Percentiles rank a stretch among this genome's conserved stretches.
These are phyloP conservation scores for Rotaria socialis DNA, from an alignment of 2,888 invertebrate genomes.

Conservation along the genomic window DNA sequence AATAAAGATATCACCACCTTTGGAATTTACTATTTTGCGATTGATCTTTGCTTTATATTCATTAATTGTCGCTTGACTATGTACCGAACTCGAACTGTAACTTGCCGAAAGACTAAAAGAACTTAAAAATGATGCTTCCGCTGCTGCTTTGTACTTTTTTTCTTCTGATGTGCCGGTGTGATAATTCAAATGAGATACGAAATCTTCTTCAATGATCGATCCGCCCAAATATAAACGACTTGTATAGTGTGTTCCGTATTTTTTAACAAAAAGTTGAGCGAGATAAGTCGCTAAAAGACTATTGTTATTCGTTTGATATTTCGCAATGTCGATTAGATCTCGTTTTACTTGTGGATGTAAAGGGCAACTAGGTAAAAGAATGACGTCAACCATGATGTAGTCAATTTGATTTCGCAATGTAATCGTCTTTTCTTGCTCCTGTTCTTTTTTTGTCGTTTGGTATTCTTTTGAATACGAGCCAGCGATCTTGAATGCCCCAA, in stretches of 20 bases:
- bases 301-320: not conserved
- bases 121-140: not conserved
- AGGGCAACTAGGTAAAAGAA: not conserved
- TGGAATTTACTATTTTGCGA: not conserved
- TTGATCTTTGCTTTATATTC: not conserved
- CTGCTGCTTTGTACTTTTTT: not conserved
- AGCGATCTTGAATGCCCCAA: not conserved
- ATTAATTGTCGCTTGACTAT: not conserved
- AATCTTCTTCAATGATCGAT: conserved; percentile 15
- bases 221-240: conserved; percentile 7
- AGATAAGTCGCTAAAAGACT: not conserved
- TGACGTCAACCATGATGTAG: not conserved
- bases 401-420: not conserved
- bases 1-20: not conserved
- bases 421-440: not conserved
- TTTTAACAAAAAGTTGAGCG: not conserved
- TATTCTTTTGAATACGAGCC: not conserved
- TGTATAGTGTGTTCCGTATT: not conserved
- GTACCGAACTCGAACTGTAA: not conserved
- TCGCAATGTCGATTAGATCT: not conserved
- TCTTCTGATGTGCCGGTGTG: not conserved
- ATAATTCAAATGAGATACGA: not conserved
- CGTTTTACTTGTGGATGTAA: not conserved
- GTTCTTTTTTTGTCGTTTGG: conserved; percentile 1
- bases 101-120: not conserved